These are phyloP conservation scores for Atta colombica DNA, from an alignment of 1,140 invertebrate genomes.

Conservation along the genomic window DNA sequence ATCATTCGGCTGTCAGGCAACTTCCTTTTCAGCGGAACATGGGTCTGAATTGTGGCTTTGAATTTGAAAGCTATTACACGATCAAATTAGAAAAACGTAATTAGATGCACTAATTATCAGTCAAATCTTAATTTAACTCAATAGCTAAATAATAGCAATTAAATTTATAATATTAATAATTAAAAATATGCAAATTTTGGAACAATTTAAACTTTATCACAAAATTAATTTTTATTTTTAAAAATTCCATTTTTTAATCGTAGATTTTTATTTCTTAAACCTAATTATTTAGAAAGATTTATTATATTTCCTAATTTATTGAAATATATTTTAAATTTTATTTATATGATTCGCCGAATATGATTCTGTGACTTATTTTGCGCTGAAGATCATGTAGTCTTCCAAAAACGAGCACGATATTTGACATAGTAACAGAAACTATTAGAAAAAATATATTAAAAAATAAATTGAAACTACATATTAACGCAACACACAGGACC, in stretches of 20 bases:
- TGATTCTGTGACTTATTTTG: slow-evolving; percentile 9
- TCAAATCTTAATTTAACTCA: no score
- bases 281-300: background rate
- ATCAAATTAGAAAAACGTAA: background rate
- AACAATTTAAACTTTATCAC: background rate
- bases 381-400: slow-evolving; percentile 23
- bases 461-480: slow-evolving; percentile 10
- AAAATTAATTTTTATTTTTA: background rate
- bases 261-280: background rate
- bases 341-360: background rate
- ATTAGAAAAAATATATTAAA: background rate
- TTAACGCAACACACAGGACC: slow-evolving; percentile 9
- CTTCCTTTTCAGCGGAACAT: slow-evolving; percentile 54
- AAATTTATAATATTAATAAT: no score
- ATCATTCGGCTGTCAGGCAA: slow-evolving; percentile 72
- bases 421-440: background rate
- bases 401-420: slow-evolving; percentile 33
- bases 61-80: background rate
- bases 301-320: background rate
- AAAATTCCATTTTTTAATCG: background rate
- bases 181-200: no score
- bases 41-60: background rate
- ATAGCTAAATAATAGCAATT: no score
- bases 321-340: background rate
- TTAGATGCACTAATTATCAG: background rate